These are phyloP conservation scores for Rhizoglyphus robini DNA, from an alignment of 1,140 invertebrate species.

Conservation along the genomic window DNA sequence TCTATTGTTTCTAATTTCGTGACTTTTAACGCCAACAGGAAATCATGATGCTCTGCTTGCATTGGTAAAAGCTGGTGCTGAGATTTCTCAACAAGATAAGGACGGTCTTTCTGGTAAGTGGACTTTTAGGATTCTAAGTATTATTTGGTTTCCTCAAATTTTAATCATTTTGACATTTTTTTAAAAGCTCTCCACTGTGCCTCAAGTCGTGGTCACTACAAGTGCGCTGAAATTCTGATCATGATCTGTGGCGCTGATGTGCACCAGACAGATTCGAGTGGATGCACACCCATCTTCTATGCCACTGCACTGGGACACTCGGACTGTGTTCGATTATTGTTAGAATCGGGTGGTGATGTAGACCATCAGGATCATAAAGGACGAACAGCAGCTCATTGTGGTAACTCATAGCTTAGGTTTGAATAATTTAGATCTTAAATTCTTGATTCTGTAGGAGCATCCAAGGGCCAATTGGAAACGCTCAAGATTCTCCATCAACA, in stretches of 20 bases:
- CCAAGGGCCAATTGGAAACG: constrained; percentile 82
- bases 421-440: background rate
- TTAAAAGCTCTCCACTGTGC: constrained; percentile 74
- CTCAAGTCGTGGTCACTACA: constrained; percentile 79
- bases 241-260: constrained; percentile 72
- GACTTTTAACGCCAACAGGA: constrained; percentile 39
- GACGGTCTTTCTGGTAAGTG: constrained; percentile 34
- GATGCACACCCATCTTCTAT: constrained; percentile 90
- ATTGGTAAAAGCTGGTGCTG: constrained; percentile 66
- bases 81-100: constrained; percentile 61
- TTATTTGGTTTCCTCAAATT: background rate
- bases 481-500: constrained; percentile 56
- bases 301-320: constrained; percentile 87
- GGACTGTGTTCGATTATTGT: constrained; percentile 72
- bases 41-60: constrained; percentile 75
- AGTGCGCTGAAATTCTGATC: constrained; percentile 76
- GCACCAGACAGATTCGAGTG: constrained; percentile 66
- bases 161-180: background rate
- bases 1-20: too few species aligned
- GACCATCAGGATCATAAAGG: constrained; percentile 84
- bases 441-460: constrained; percentile 69
- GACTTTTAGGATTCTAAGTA: background rate
- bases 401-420: background rate
- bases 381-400: constrained; percentile 49
- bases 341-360: constrained; percentile 67